Percentiles rank a stretch among this genome's conserved stretches.
Conservation (phyloP, 2,888 invertebrate species). For the Mythimna lalbum region DNA sequence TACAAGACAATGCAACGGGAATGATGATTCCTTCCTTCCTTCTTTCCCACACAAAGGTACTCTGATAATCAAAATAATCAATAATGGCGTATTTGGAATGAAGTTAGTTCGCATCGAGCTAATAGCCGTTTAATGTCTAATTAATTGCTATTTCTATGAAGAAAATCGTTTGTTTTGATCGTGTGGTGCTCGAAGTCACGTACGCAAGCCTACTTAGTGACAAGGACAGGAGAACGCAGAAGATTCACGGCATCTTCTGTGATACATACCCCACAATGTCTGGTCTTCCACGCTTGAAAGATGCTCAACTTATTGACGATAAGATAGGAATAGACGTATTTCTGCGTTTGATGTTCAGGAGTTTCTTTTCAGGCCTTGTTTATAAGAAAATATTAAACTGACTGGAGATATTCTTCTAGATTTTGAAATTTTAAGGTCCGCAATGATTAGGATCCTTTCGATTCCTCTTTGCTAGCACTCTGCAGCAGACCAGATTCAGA, state of each 20-base stretch:
- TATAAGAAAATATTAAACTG: neutral
- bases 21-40: neutral
- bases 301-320: neutral
- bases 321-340: neutral
- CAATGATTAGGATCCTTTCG: neutral
- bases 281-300: neutral
- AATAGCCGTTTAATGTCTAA: conserved; percentile 69
- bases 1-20: neutral
- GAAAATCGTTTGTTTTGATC: conserved; percentile 82
- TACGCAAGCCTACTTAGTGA: conserved; percentile 61
- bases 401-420: neutral
- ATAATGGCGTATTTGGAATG: conserved; percentile 37
- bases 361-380: neutral
- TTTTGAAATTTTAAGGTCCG: neutral
- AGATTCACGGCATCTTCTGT: conserved; percentile 8
- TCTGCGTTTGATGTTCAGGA: neutral
- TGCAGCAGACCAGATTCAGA: neutral
- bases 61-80: conserved; percentile 36
- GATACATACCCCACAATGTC: neutral
- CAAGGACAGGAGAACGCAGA: conserved; percentile 29
- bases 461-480: neutral
- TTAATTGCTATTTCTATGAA: conserved; percentile 73
- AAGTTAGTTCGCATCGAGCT: conserved; percentile 34
- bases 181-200: conserved; percentile 71
- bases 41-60: conserved; percentile 1